Evolutionary conservation across 2,113 vertebrate genomes (phyloP).

Genomic region (Bambusicola thoracicus): DNA sequence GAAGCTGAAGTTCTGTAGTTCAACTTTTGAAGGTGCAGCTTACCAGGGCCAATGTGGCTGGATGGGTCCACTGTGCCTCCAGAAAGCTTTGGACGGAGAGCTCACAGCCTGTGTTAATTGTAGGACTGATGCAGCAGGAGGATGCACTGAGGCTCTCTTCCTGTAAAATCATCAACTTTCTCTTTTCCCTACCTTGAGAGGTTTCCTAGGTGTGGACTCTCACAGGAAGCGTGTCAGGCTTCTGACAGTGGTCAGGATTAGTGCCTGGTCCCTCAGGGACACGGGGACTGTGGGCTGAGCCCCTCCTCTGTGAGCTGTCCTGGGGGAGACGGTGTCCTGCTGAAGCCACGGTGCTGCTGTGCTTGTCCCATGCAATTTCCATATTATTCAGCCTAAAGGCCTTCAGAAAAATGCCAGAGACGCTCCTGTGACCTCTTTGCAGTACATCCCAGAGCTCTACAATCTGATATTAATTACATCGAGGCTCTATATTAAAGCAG

Average conservation of each 20-base stretch:
- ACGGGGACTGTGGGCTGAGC: neutral
- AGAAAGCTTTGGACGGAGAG: neutral
- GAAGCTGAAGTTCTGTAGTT: neutral
- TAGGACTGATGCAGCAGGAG: neutral
- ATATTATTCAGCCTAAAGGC: neutral
- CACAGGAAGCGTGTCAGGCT: neutral
- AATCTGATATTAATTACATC: conserved; percentile 55
- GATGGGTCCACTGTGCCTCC: neutral
- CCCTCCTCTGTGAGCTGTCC: neutral
- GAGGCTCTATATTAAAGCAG: conserved; percentile 41
- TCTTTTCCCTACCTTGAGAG: neutral
- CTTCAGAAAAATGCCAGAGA: neutral
- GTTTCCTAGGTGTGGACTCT: neutral
- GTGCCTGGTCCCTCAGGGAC: neutral
- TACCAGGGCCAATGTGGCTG: accelerated
- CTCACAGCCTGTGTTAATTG: neutral
- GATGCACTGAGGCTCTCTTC: neutral
- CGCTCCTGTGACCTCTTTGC: neutral
- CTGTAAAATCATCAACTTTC: neutral
- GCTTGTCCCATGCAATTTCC: neutral
- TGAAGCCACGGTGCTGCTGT: neutral
- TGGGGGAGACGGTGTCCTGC: neutral
- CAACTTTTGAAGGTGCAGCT: neutral
- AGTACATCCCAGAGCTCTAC: conserved; percentile 11
- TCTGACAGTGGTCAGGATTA: neutral